Conservation (phyloP, 2,888 invertebrate species). For the Criorhina ranunculi region DNA sequence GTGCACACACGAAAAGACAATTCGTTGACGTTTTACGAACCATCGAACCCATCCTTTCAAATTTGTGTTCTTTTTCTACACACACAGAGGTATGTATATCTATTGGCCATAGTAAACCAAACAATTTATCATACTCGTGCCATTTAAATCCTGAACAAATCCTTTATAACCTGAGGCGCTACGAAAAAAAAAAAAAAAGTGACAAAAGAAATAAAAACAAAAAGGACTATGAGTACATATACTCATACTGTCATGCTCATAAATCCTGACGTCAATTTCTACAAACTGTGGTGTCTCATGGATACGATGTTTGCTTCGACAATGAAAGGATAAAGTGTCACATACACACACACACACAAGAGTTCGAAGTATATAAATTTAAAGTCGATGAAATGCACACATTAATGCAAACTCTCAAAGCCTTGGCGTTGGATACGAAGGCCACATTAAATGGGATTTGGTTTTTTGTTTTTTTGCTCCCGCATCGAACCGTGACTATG, state of each 20-base stretch:
- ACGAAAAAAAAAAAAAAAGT: too few relatives aligned
- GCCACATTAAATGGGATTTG: conserved; percentile 17
- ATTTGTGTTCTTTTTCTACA: background rate
- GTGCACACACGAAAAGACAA: conserved; percentile 13
- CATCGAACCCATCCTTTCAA: background rate
- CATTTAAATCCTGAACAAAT: conserved; percentile 21
- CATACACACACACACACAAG: background rate
- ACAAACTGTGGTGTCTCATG: background rate
- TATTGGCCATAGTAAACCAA: background rate
- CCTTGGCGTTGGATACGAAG: background rate
- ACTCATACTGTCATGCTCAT: background rate
- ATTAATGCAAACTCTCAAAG: conserved; percentile 18
- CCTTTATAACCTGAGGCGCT: background rate
- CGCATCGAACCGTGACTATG: conserved; percentile 13
- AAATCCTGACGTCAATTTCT: conserved; percentile 15
- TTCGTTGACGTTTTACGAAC: conserved; percentile 21
- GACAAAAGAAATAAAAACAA: background rate
- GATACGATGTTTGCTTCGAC: background rate
- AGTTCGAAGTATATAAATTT: conserved; percentile 11
- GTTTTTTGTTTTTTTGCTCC: background rate
- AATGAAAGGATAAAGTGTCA: conserved; percentile 4
- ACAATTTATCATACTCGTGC: conserved; percentile 28
- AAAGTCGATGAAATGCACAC: conserved; percentile 15
- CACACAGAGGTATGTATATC: background rate
- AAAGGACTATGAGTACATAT: background rate